Evolutionary conservation across 2,888 invertebrate species (phyloP), one percentile per base, ranked within the genome.

Genomic region (Priocnemis perturbator): DNA sequence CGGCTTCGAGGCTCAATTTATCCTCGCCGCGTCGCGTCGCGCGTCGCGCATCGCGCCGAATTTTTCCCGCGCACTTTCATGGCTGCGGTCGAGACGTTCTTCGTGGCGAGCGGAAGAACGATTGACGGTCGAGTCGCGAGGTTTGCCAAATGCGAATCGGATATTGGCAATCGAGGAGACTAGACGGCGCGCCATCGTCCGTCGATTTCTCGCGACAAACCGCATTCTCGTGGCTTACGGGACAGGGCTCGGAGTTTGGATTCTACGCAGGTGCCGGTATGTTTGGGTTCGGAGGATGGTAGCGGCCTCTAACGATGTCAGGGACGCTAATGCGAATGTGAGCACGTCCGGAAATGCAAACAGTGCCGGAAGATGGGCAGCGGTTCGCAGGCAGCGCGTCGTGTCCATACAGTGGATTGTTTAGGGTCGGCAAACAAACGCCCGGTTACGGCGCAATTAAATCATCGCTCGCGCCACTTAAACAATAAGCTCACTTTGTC

Each of bases 391-490:
- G 14, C 37, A 37, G 4, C 37, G 37, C 37, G 37, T 53, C 66
- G 44, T 52, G 56, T 53, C 68, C 61, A 75, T 75, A 64, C 66
- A 48, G 44, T n/a, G 75, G 37, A 73, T 75, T 75, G 75, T 71
- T 75, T 69, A 75, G 75, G 68, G 52, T 74, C 64, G 61, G 37
- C 66, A 75, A 75, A 75, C 73, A 75, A 64, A 66, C 73, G 66
- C 58, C 63, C 64, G 57, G 73, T 75, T 75, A 75, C 66, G 66
- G 30, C 48, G 64, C 74, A 67, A 75, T 75, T 74, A 75, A 75
- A 75, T 75, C 75, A 74, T 75, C 73, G 73, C 75, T 57, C 66
- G 20, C 45, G 56, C 55, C 60, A 69, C 61, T 67, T 64, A 62
- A 74, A 23, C 64, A 59, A 20, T 15, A 23, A 45, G 9, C 20